Base-by-base conservation (phyloP, 2,888 invertebrate genomes). In the Chironomus riparius region DNA sequence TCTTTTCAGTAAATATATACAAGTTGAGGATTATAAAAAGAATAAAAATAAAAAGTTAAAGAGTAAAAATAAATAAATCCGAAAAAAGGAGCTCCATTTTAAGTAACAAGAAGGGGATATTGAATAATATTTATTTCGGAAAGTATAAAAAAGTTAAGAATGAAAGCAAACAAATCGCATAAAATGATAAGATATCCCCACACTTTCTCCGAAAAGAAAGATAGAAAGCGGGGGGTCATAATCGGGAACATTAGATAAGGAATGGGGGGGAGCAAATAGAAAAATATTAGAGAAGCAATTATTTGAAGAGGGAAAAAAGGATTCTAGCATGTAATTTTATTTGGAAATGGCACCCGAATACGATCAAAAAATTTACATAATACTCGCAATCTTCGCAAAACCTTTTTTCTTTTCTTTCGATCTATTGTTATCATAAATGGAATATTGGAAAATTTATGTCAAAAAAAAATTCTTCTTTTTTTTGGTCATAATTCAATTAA, bases 391-490 rank as follows among this genome's bases (percentile, higher is more conserved):
- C 38, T 56, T 56, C 10, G 38, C 10, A 56, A 38, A 56, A 4
- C 38, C 38, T 7, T 56, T n/a, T 50, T 56, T 56, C 15, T 56
- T 56, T 50, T 50, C 50, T 50, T 50, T 38, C 38, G 38, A 38
- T 38, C 38, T 38, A 18, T 56, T 18, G 56, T 56, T 56, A 56
- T 65, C 65, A 65, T 22, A 72, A 22, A 72, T 61, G 15, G 72
- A 71, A 71, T 71, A 71, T 71, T 71, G 71, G 71, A 72, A 72
- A 72, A 62, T 70, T 70, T 70, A 70, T 70, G 21, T 65, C 65
- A 65, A 24, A 65, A 62, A 47, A 28, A 4, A 7, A 22, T 28
- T 47, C 38, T 69, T 47, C n/a, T 15, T 21, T 70, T 47, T 15
- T 21, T 70, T 47, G 13, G 38, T 38, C 38, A 38, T 38, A 38